Base-by-base conservation (phyloP, 2,113 vertebrate genomes). In the Pomatostomus ruficeps region DNA sequence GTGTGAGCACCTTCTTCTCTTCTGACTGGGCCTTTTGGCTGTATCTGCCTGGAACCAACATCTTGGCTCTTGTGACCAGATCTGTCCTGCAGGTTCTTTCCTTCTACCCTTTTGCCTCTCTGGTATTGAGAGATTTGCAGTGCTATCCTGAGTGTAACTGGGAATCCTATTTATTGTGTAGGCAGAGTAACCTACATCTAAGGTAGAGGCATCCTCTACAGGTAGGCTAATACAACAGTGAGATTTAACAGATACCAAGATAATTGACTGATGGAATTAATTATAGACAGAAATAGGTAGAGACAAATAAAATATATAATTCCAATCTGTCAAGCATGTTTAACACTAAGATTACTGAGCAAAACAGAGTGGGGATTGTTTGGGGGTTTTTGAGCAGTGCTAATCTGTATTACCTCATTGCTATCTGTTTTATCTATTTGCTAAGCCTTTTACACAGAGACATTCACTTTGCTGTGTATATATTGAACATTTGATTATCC, bases 1-100 rank as follows among this genome's bases (percentile, higher is more conserved):
- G 17, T 0, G 0, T 15, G 13, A 46, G 12, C 14, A 14, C 6
- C 22, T 67, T 35, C 9, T 45, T 22, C 26, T 88, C 33, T 79
- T 75, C 57, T 46, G 9, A 24, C 20, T 18, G 71, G 4, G 9
- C 5, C 2, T 49, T 40, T 40, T 54, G 35, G 11, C n/a, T 55
- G 9, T 20, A 10, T 42, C 63, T 62, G 42, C 15, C 42, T 4
- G 1, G 16, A 62, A 26, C 36, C 6, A 7, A 0, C 31, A 35
- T n/a, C 36, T 67, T 25, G 58, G 20, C 22, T 49, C 12, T 55
- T 36, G 33, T 31, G 33, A 10, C 38, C n/a, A n/a, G 54, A 10
- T 28, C 15, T 73, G 9, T 62, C 29, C 65, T 79, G 54, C 20
- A 52, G 19, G 13, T 49, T 43, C 59, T 66, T 35, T 74, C 17